Percentiles rank a stretch among this genome's conserved stretches.
phyloP scores from a whole-genome alignment of 2,797 vertebrate species.

The Aotus griseimembra region DNA sequence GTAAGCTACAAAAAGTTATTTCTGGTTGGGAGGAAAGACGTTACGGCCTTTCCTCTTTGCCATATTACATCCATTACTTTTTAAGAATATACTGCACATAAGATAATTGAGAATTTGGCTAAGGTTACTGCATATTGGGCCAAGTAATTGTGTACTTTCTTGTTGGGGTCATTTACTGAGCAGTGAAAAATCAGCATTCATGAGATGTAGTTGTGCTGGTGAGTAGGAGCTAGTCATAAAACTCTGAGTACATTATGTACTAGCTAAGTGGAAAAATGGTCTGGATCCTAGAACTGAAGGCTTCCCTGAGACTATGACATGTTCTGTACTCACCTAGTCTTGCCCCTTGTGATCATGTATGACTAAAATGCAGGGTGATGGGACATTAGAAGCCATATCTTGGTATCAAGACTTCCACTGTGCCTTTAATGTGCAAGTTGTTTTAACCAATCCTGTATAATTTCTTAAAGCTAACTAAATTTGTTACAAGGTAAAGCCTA shows the following conservation, averaged over 20 bases:
- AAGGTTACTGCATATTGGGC: neutral
- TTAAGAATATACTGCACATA: neutral
- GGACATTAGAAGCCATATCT: neutral
- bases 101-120: conserved; percentile 1
- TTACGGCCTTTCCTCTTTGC: neutral
- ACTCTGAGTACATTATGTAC: neutral
- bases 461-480: neutral
- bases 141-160: neutral
- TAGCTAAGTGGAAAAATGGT: neutral
- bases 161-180: neutral
- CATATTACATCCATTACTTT: neutral
- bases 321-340: neutral
- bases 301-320: neutral
- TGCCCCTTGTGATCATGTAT: neutral
- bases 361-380: neutral
- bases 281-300: neutral
- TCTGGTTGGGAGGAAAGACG: neutral
- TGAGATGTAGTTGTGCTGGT: neutral
- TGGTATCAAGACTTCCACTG: neutral
- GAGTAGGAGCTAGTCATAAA: neutral
- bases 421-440: neutral
- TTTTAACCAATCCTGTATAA: neutral
- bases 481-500: neutral
- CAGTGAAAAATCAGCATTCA: neutral
- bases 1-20: neutral